A percentile compares a stretch with the other conserved stretches of the same genome.
Evolutionary conservation across 2,113 vertebrate genomes (phyloP).

Genomic region (Tetrax tetrax): DNA sequence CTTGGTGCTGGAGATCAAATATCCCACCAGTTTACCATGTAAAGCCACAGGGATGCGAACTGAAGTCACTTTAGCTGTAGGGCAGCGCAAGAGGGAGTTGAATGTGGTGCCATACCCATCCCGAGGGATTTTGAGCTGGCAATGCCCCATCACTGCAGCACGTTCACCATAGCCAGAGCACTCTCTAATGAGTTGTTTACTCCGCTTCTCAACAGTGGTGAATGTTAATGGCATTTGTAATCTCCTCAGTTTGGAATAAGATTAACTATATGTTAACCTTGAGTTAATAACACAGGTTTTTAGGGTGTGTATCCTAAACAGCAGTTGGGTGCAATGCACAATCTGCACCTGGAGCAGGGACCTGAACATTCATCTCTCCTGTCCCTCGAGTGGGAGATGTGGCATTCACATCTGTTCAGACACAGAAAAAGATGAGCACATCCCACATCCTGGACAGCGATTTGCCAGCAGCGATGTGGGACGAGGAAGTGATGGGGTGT

Average conservation of each 20-base stretch:
- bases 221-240: neutral
- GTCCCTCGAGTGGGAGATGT: neutral
- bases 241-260: neutral
- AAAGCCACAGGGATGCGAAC: neutral
- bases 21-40: neutral
- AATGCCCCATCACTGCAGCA: neutral
- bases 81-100: neutral
- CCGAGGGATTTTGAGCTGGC: neutral
- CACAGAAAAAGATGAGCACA: accelerated
- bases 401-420: neutral
- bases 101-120: neutral
- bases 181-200: neutral
- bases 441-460: accelerated
- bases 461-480: neutral
- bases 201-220: neutral
- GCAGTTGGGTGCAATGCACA: neutral
- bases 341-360: neutral
- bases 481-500: accelerated
- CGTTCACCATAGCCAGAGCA: neutral
- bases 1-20: neutral
- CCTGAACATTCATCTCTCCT: neutral
- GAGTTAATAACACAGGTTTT: neutral
- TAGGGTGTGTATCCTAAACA: neutral
- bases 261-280: neutral
- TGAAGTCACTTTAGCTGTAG: neutral